Conservation (phyloP, 2,113 vertebrate genomes). For the Fukomys damarensis region DNA sequence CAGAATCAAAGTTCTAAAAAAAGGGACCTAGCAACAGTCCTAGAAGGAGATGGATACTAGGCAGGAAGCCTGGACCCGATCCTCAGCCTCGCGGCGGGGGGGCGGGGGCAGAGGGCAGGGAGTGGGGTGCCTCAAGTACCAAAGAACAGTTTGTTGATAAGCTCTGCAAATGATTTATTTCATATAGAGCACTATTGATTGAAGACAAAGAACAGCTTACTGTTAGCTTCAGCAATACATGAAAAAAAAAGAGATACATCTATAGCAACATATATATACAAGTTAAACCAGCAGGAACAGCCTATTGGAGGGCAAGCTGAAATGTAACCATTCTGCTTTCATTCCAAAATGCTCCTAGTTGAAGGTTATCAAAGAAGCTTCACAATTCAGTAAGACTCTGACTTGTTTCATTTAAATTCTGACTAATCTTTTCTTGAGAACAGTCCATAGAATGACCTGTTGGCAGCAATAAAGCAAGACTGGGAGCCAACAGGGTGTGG, state of each 20-base stretch:
- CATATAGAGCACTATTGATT: not conserved
- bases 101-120: too few species aligned
- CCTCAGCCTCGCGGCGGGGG: not conserved
- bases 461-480: not conserved
- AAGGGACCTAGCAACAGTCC: not conserved
- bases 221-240: not conserved
- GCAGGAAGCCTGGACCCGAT: not conserved
- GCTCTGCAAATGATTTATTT: not conserved
- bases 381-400: not conserved
- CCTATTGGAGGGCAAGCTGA: not conserved
- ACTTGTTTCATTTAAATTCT: not conserved
- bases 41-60: not conserved
- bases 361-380: not conserved
- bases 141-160: not conserved
- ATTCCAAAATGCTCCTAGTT: not conserved
- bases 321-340: not conserved
- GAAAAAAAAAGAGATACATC: not conserved
- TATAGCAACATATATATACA: not conserved
- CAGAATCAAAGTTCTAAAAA: not conserved
- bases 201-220: not conserved
- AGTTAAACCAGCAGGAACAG: not conserved
- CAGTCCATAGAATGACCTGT: not conserved
- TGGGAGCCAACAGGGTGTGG: not conserved
- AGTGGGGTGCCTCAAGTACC: not conserved
- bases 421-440: conserved; percentile 8